phyloP scores from a whole-genome alignment of 1,140 invertebrate genomes.

The Anthonomus grandis region DNA sequence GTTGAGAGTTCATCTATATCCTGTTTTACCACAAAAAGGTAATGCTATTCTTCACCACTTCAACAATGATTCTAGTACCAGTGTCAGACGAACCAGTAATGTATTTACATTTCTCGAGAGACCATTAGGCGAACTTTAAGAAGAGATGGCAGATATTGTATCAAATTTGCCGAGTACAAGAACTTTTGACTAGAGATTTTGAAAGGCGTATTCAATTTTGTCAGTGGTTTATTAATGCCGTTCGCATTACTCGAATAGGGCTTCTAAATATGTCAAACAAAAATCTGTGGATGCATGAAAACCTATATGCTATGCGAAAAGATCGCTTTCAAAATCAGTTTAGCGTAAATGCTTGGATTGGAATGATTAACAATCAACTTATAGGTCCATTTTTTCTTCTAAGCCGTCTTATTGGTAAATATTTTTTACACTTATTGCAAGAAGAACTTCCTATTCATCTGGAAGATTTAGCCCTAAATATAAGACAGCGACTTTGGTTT shows the following conservation, averaged over 20 bases:
- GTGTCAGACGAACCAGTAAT: neutral
- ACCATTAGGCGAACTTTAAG: slow-evolving; percentile 4
- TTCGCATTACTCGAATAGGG: slow-evolving; percentile 4
- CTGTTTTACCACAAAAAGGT: neutral
- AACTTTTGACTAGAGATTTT: neutral
- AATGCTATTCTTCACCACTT: slow-evolving; percentile 5
- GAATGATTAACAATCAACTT: slow-evolving; percentile 6
- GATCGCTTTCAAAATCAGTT: slow-evolving; percentile 5
- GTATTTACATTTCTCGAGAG: neutral
- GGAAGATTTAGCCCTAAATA: slow-evolving; percentile 1
- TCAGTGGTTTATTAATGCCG: slow-evolving; percentile 2
- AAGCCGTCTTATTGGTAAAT: neutral
- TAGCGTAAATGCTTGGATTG: slow-evolving; percentile 9
- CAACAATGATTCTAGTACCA: neutral
- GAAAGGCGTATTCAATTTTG: neutral
- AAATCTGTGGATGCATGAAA: slow-evolving; percentile 1
- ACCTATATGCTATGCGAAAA: neutral
- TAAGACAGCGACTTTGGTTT: slow-evolving; percentile 1
- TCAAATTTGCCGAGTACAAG: slow-evolving; percentile 3
- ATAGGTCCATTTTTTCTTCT: slow-evolving; percentile 6
- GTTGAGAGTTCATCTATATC: neutral
- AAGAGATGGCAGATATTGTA: neutral
- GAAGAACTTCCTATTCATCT: slow-evolving; percentile 1
- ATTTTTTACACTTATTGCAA: slow-evolving; percentile 9
- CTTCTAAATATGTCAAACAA: neutral